phyloP scores from a whole-genome alignment of 2,797 vertebrate species.

The Syncerus caffer region DNA sequence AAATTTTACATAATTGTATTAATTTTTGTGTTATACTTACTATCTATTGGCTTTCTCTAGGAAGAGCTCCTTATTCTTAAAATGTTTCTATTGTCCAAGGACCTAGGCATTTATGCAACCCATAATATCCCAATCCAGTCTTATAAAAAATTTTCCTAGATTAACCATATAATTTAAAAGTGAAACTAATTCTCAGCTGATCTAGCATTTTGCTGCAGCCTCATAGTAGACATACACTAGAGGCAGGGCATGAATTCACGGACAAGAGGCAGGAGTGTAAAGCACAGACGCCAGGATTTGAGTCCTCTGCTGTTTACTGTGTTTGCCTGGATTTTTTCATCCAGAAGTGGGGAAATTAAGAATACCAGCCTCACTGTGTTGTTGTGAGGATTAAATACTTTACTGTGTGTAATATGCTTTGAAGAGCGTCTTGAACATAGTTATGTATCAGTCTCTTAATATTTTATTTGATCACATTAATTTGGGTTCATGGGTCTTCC shows the following conservation, averaged over 20 bases:
- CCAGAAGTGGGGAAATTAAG: background rate
- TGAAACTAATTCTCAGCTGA: background rate
- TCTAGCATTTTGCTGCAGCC: background rate
- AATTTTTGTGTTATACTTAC: background rate
- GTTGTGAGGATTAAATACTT: background rate
- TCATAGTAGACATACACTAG: background rate
- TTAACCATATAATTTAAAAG: background rate
- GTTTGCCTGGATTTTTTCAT: background rate
- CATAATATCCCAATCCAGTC: background rate
- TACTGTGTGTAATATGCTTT: background rate
- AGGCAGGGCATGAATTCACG: background rate
- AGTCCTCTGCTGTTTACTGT: background rate
- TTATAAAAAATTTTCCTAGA: background rate
- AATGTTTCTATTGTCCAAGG: background rate
- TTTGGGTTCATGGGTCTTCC: background rate
- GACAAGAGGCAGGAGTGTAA: background rate
- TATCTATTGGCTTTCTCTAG: background rate
- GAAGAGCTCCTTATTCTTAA: background rate
- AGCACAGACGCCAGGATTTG: background rate
- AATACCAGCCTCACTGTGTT: background rate
- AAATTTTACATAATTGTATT: too few relatives aligned
- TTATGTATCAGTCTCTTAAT: background rate
- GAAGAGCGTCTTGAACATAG: background rate
- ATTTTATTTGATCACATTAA: background rate
- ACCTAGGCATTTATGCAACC: background rate